These are phyloP conservation scores for Temnothorax unifasciatus DNA, from an alignment of 2,888 invertebrate genomes.

Conservation along the genomic window DNA sequence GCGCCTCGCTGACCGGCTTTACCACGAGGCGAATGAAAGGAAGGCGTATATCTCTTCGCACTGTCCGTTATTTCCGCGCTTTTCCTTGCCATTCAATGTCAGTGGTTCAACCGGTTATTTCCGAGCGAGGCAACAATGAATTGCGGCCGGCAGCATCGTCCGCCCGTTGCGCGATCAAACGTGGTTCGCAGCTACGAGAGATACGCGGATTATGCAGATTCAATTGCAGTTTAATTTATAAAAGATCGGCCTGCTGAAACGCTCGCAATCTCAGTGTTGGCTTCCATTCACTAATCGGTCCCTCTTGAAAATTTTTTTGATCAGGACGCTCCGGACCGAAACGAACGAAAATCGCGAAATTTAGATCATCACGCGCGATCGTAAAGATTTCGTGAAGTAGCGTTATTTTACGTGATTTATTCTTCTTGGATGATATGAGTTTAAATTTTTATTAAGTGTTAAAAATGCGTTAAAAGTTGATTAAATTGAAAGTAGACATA, in stretches of 20 bases:
- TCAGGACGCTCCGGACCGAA: neutral
- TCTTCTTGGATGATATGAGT: neutral
- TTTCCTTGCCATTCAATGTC: constrained; percentile 50
- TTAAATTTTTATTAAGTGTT: neutral
- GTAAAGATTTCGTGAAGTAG: neutral
- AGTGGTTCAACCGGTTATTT: constrained; percentile 51
- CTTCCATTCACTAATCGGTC: constrained; percentile 53
- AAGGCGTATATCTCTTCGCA: constrained; percentile 15
- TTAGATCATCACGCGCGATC: constrained; percentile 11
- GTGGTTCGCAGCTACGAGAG: constrained; percentile 22
- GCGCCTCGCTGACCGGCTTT: neutral
- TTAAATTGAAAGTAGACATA: neutral
- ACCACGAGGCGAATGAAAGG: constrained; percentile 9
- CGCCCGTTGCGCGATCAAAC: constrained; percentile 33
- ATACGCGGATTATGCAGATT: constrained; percentile 45
- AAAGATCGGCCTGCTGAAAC: constrained; percentile 28
- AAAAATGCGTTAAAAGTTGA: neutral
- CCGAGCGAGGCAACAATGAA: constrained; percentile 56
- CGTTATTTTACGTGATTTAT: neutral
- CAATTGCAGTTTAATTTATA: constrained; percentile 56
- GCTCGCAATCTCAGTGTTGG: neutral
- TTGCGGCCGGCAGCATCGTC: constrained; percentile 28
- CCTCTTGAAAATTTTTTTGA: constrained; percentile 50
- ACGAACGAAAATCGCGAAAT: neutral
- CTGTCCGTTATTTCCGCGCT: constrained; percentile 19